Conservation (phyloP, 2,113 vertebrate species). For the Sinocyclocheilus grahami region DNA sequence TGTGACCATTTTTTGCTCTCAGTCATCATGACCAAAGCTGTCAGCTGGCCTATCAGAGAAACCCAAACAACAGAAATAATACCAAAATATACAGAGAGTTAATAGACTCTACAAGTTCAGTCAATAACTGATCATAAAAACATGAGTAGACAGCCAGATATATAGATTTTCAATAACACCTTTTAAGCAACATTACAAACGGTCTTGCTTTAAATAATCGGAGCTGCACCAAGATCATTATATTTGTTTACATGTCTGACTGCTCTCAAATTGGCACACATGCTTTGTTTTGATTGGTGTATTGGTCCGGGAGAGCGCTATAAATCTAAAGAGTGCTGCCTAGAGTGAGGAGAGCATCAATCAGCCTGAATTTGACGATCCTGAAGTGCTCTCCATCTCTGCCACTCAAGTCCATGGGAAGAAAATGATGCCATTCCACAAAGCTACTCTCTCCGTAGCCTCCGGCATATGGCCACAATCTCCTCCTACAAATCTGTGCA, state of each 20-base stretch:
- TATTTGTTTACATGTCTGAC: slow-evolving; percentile 9
- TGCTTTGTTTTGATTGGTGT: slow-evolving; percentile 16
- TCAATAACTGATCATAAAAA: slow-evolving; percentile 14
- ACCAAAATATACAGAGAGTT: background rate
- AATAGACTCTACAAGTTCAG: slow-evolving; percentile 10
- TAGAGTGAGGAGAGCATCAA: slow-evolving; percentile 34
- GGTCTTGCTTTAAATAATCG: slow-evolving; percentile 11
- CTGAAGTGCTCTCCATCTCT: slow-evolving; percentile 42
- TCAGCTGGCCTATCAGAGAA: background rate
- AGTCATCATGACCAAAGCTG: background rate
- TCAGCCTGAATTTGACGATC: slow-evolving; percentile 20
- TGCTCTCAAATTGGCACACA: background rate
- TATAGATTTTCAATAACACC: slow-evolving; percentile 2
- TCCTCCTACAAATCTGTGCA: slow-evolving; percentile 35
- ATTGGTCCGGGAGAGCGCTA: background rate
- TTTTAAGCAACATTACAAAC: background rate
- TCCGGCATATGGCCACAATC: slow-evolving; percentile 36
- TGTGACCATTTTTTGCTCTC: slow-evolving; percentile 14
- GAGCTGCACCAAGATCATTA: slow-evolving; percentile 1
- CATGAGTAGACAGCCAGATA: background rate
- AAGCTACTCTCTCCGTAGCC: slow-evolving; percentile 35
- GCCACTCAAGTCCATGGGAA: slow-evolving; percentile 27
- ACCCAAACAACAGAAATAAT: background rate
- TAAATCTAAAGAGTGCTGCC: slow-evolving; percentile 37
- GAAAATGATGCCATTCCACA: slow-evolving; percentile 43